Percentiles rank a stretch among this genome's conserved stretches.
Evolutionary conservation across 2,113 vertebrate species (phyloP).

Genomic region (Limanda limanda): DNA sequence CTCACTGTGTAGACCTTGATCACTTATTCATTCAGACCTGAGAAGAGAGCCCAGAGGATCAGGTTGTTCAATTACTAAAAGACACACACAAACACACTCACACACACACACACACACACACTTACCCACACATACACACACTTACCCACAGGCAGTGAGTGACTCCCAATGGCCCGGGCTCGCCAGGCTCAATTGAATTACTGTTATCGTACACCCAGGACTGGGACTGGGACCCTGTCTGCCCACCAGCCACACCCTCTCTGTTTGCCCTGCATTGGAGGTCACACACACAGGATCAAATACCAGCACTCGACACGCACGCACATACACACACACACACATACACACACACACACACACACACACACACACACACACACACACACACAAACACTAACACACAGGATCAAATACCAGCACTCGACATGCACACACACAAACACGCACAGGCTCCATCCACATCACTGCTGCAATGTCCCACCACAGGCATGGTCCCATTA

Average conservation of each 20-base stretch:
- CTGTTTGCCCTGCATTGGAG: slow-evolving; percentile 45
- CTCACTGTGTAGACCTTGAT: slow-evolving; percentile 53
- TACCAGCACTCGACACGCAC: neutral
- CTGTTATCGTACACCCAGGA: slow-evolving; percentile 66
- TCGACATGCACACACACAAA: neutral
- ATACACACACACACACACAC: slow-evolving; percentile 5
- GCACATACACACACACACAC: neutral
- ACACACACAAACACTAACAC: slow-evolving; percentile 14
- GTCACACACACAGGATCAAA: slow-evolving; percentile 30
- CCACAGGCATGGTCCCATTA: slow-evolving; percentile 56
- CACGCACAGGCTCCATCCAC: slow-evolving; percentile 12
- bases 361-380: slow-evolving; percentile 22
- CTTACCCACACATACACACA: slow-evolving; percentile 43
- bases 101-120: slow-evolving; percentile 28
- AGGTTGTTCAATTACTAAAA: slow-evolving; percentile 64
- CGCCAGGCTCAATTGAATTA: slow-evolving; percentile 75
- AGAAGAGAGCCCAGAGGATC: slow-evolving; percentile 60
- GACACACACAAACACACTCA: slow-evolving; percentile 38
- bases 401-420: neutral
- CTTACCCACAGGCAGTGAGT: slow-evolving; percentile 39
- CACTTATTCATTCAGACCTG: slow-evolving; percentile 72
- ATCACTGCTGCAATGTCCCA: slow-evolving; percentile 51
- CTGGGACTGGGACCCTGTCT: slow-evolving; percentile 57
- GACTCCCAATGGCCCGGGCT: slow-evolving; percentile 61
- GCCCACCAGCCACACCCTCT: slow-evolving; percentile 62